Evolutionary conservation across 2,888 invertebrate genomes (phyloP), one percentile per base, ranked within the genome.

Genomic region (Pomacea canaliculata): DNA sequence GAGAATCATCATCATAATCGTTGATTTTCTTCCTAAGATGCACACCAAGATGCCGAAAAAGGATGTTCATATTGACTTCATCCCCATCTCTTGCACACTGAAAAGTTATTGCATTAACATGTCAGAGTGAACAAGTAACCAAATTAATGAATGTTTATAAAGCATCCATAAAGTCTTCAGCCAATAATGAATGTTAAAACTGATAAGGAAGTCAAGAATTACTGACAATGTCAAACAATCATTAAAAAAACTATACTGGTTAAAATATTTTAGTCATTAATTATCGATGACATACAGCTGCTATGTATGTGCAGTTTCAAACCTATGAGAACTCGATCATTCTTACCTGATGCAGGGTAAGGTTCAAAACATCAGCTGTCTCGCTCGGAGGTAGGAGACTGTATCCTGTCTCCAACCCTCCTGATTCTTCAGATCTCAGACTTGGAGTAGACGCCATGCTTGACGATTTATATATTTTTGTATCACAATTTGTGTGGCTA

Each of bases 61-160:
- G 79, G 13, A 84, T 81, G 76, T 84, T 79, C 81, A 88, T 84
- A 70, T 83, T 85, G 23, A 82, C 80, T 18, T 81, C 83, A 77
- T 90, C 88, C 8, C 91, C 91, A 85, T 89, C 89, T 80, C 90
- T 83, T 1, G 90, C 89, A 85, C 89, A 86, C 90, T 91, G 76
- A 59, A 72, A 59, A 46, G 16, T 56, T 5, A 37, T 37, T 37
- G 5, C 37, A 37, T 37, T 37, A 37, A 37, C 37, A 37, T 37
- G 37, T 5, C 37, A 5, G 37, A 37, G 37, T 37, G 37, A 3
- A 37, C 37, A 5, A 37, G 37, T 37, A 37, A 37, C 3, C 37
- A 37, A 37, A 37, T 37, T 5, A 37, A 37, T 37, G 37, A 37
- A 37, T 37, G 37, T 37, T 37, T 37, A 37, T 37, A 5, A 37